A percentile compares a stretch with the other conserved stretches of the same genome.
Evolutionary conservation across 2,888 invertebrate genomes (phyloP).

Genomic region (Electrophaes corylata): DNA sequence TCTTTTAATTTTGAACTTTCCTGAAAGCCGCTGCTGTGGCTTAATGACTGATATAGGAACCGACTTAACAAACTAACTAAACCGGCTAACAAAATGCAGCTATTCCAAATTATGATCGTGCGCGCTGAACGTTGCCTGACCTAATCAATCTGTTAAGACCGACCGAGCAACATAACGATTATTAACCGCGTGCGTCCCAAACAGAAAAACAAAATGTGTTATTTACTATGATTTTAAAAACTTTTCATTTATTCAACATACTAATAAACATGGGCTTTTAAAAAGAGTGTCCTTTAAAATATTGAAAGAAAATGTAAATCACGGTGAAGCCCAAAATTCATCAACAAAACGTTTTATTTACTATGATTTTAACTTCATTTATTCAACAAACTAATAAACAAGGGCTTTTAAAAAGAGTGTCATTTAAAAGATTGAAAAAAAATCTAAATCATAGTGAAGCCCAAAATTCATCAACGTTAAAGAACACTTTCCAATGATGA

Average conservation of each 20-base stretch:
- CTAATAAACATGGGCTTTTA: constrained; percentile 18
- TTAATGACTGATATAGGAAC: neutral
- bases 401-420: constrained; percentile 18
- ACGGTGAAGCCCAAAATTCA: constrained; percentile 22
- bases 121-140: too few relatives aligned
- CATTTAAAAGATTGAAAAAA: constrained; percentile 2
- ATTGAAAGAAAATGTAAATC: constrained; percentile 7
- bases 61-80: too few relatives aligned
- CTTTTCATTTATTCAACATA: neutral
- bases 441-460: constrained; percentile 18
- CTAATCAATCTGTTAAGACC: too few relatives aligned
- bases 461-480: constrained; percentile 25
- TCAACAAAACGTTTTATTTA: constrained; percentile 8
- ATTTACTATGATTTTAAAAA: too few relatives aligned
- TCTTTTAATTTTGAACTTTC: neutral
- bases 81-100: too few relatives aligned
- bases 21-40: neutral
- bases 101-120: too few relatives aligned
- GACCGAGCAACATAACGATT: too few relatives aligned
- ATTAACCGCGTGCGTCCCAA: too few relatives aligned
- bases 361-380: neutral
- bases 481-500: constrained; percentile 35
- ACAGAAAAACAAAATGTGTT: too few relatives aligned
- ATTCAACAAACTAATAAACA: neutral
- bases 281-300: constrained; percentile 7